These are phyloP conservation scores for Oriolus oriolus DNA, from an alignment of 2,113 vertebrate species.

Conservation along the genomic window DNA sequence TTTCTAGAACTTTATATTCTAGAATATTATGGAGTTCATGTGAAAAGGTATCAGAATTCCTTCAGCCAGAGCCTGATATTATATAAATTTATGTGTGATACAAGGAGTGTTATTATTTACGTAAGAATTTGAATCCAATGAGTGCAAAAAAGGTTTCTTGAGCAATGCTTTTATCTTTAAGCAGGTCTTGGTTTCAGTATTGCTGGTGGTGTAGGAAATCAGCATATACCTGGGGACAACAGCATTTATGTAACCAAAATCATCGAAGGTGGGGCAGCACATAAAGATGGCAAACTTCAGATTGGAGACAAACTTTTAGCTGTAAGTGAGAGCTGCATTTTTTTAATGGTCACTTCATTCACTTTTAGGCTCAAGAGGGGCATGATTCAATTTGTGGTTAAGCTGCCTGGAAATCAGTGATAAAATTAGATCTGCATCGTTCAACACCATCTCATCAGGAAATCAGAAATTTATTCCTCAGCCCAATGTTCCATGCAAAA, in stretches of 20 bases:
- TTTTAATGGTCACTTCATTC: neutral
- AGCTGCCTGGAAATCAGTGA: neutral
- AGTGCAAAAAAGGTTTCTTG: neutral
- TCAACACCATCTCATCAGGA: neutral
- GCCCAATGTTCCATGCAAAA: neutral
- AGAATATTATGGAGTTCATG: neutral
- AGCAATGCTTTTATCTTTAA: slow-evolving; percentile 11
- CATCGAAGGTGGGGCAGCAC: slow-evolving; percentile 94
- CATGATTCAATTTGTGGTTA: neutral
- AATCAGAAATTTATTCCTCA: neutral
- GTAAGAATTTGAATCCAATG: neutral
- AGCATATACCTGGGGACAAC: slow-evolving; percentile 98
- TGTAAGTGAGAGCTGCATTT: slow-evolving; percentile 72
- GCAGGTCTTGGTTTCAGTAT: slow-evolving; percentile 98
- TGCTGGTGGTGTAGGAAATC: slow-evolving; percentile 96
- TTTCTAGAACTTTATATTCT: neutral
- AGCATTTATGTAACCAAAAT: slow-evolving; percentile 99
- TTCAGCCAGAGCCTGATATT: neutral
- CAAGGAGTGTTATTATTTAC: neutral
- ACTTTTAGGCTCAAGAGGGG: neutral
- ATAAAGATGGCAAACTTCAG: slow-evolving; percentile 94
- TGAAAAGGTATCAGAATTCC: neutral
- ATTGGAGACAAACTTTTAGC: slow-evolving; percentile 97
- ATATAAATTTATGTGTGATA: neutral
- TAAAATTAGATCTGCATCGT: neutral